These are phyloP conservation scores for Zaprionus taronus DNA, from an alignment of 1,140 invertebrate species.

Conservation along the genomic window DNA sequence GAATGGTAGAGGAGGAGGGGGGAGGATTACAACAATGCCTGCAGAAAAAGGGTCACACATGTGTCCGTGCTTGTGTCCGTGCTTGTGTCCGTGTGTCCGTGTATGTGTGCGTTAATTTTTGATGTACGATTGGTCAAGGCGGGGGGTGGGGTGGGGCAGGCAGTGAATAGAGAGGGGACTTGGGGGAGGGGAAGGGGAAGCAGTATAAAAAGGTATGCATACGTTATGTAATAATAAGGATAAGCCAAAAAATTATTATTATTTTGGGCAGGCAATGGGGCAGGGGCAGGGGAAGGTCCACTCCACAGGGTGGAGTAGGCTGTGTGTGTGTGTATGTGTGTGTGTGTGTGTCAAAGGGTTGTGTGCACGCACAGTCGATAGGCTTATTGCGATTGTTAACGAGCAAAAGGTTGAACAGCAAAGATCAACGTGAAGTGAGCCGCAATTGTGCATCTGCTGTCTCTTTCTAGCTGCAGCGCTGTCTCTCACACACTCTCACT, in stretches of 20 bases:
- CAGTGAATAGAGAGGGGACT: not conserved
- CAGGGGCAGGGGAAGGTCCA: not conserved
- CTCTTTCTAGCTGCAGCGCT: not conserved
- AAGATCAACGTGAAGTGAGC: not conserved
- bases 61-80: constrained; percentile 11
- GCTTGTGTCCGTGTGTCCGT: constrained; percentile 51
- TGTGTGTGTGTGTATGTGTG: not conserved
- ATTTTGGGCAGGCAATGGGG: constrained; percentile 54
- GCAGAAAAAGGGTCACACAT: constrained; percentile 75
- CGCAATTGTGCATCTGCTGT: not conserved
- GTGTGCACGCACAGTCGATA: constrained; percentile 11
- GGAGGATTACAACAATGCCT: constrained; percentile 56
- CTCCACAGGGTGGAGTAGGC: not conserved
- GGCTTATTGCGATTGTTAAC: constrained; percentile 45
- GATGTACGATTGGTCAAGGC: constrained; percentile 73
- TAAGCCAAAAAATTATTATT: constrained; percentile 84
- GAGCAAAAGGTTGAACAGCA: constrained; percentile 10
- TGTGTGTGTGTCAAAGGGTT: constrained; percentile 31
- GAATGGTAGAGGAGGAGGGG: not conserved
- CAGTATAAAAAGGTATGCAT: constrained; percentile 76
- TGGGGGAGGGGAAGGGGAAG: not conserved
- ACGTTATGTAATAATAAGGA: constrained; percentile 84
- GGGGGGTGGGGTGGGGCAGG: not conserved
- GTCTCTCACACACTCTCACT: not conserved
- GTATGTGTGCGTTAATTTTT: constrained; percentile 78